Conservation (phyloP, 1,140 invertebrate genomes). For the Penaeus indicus region DNA sequence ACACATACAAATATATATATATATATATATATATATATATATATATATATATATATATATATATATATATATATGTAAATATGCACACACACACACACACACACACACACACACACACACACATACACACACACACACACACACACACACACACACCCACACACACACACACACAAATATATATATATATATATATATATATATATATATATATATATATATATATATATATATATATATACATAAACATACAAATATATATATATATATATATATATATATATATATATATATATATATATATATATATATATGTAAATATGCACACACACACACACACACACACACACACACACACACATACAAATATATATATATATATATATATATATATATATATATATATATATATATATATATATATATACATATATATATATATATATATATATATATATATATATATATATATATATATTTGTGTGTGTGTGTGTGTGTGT, state of each 20-base stretch:
- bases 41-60: conserved; percentile 15
- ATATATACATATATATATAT: too few relatives aligned
- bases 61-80: conserved; percentile 11
- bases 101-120: neutral
- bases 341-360: too few relatives aligned
- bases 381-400: too few relatives aligned
- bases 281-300: conserved; percentile 3
- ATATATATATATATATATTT: too few relatives aligned
- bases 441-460: too few relatives aligned
- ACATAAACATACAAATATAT: conserved; percentile 3
- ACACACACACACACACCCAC: neutral
- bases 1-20: neutral
- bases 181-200: conserved; percentile 26
- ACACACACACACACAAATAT: neutral
- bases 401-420: too few relatives aligned
- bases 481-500: too few relatives aligned
- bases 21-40: conserved; percentile 8
- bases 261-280: conserved; percentile 26
- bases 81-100: neutral
- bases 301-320: neutral
- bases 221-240: conserved; percentile 15
- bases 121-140: neutral
- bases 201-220: conserved; percentile 26
- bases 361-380: too few relatives aligned
- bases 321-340: too few relatives aligned